These are phyloP conservation scores for Percopsis omiscomaycus DNA, from an alignment of 2,797 vertebrate genomes.

Conservation along the genomic window DNA sequence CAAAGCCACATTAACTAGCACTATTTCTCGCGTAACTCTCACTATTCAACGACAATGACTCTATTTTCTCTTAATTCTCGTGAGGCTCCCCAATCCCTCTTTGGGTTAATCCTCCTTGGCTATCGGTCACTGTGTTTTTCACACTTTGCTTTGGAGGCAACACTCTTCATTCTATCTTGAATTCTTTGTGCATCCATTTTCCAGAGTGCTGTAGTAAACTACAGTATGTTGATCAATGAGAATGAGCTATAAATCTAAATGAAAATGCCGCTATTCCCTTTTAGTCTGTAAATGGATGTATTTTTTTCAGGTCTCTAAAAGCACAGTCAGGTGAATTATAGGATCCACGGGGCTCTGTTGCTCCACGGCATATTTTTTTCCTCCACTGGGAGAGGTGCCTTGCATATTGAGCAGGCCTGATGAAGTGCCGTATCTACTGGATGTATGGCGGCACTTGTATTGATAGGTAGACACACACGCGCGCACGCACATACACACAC, in stretches of 20 bases:
- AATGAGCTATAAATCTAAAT: constrained; percentile 76
- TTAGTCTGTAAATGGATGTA: constrained; percentile 63
- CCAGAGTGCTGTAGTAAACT: constrained; percentile 62
- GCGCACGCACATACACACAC: neutral
- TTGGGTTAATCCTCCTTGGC: constrained; percentile 5
- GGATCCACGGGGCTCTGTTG: constrained; percentile 44
- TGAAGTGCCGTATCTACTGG: constrained; percentile 35
- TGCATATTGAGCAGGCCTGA: constrained; percentile 59
- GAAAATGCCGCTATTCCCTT: constrained; percentile 65
- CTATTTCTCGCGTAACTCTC: constrained; percentile 1
- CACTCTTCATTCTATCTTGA: constrained; percentile 1
- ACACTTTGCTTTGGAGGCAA: neutral
- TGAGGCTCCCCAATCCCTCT: constrained; percentile 8
- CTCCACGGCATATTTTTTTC: neutral
- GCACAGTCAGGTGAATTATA: constrained; percentile 68
- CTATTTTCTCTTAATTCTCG: constrained; percentile 2
- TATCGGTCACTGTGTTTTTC: constrained; percentile 1
- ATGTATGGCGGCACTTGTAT: constrained; percentile 38
- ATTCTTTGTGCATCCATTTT: constrained; percentile 40
- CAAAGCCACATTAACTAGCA: constrained; percentile 1
- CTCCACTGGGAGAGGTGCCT: constrained; percentile 21
- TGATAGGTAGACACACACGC: constrained; percentile 27
- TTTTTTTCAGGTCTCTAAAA: constrained; percentile 68
- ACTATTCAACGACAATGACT: neutral
- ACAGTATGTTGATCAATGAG: constrained; percentile 67